Percentiles rank a stretch among this genome's conserved stretches.
phyloP scores from a whole-genome alignment of 2,113 vertebrate species.

The Miniopterus natalensis region DNA sequence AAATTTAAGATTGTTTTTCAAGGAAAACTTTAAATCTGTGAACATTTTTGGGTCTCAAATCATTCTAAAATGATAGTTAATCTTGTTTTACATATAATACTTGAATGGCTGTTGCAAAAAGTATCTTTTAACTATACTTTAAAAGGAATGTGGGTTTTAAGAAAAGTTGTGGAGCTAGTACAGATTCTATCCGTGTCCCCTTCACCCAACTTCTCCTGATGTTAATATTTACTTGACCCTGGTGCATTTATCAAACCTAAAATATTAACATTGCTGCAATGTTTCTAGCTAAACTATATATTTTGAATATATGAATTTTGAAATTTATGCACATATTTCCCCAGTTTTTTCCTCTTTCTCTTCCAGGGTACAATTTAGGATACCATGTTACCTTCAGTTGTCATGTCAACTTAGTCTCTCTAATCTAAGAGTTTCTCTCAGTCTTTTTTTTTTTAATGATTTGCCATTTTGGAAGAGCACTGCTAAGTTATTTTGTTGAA shows the following conservation, averaged over 20 bases:
- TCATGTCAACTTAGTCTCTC: neutral
- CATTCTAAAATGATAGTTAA: neutral
- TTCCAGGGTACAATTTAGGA: neutral
- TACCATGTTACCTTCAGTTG: neutral
- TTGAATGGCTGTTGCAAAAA: neutral
- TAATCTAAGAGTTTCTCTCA: neutral
- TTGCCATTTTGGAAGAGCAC: neutral
- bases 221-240: neutral
- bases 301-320: neutral
- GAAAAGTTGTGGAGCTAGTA: neutral
- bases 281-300: neutral
- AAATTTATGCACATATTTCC: neutral
- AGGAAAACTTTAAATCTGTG: neutral
- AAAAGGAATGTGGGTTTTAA: neutral
- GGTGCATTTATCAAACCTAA: neutral
- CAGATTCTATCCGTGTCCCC: neutral
- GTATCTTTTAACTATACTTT: neutral
- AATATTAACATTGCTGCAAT: neutral
- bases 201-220: neutral
- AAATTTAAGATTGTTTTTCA: neutral
- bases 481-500: neutral
- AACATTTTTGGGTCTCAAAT: neutral
- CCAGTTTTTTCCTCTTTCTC: neutral
- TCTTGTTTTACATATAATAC: neutral
- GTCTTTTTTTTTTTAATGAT: too few relatives aligned